These are phyloP conservation scores for Chionoecetes opilio DNA, from an alignment of 1,140 invertebrate species.

Conservation along the genomic window DNA sequence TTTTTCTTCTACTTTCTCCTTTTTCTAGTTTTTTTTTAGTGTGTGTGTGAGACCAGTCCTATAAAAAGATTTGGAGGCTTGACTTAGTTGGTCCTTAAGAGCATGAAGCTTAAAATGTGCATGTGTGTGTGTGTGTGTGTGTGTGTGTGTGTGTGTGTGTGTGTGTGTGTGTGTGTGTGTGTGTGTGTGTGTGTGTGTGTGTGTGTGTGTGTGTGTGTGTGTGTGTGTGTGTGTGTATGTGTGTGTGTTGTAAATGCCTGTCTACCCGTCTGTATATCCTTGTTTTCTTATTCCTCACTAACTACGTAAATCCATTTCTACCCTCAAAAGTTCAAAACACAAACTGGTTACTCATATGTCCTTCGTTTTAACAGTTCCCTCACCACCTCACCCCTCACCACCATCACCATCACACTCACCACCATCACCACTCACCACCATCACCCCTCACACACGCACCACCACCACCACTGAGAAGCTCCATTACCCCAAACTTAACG, in stretches of 20 bases:
- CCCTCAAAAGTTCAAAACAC: no score
- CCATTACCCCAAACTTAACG: background rate
- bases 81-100: background rate
- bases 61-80: background rate
- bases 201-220: no score
- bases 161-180: slow-evolving; percentile 8
- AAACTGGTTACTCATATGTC: background rate
- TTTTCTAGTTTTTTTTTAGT: background rate
- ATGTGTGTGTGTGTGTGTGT: background rate
- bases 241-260: no score
- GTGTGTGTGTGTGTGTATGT: no score
- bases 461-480: background rate
- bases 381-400: background rate
- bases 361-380: background rate
- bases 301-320: no score
- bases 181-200: background rate
- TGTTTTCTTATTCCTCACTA: no score
- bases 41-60: background rate
- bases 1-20: background rate
- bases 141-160: slow-evolving; percentile 8
- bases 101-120: background rate
- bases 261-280: no score
- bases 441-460: background rate
- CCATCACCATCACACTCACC: background rate
- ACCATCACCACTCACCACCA: background rate